Evolutionary conservation across 1,140 invertebrate species (phyloP).

Genomic region (Drosophila suzukii): DNA sequence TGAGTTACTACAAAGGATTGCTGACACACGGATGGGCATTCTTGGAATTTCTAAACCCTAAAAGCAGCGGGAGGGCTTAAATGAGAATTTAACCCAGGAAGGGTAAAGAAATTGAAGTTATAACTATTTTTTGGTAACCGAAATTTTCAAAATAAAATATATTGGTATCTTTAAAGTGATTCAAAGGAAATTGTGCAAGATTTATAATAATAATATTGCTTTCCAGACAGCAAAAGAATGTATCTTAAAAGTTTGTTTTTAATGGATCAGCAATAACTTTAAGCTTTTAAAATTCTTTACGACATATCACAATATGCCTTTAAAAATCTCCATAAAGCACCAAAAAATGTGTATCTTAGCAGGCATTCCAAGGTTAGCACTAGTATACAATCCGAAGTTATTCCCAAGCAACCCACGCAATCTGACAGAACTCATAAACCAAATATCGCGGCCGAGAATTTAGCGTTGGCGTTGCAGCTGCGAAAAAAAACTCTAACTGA

Average conservation of each 20-base stretch:
- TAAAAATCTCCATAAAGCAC: neutral
- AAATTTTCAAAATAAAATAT: too few relatives aligned
- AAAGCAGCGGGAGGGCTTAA: slow-evolving; percentile 6
- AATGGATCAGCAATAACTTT: neutral
- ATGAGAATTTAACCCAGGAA: neutral
- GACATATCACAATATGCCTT: neutral
- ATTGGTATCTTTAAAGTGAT: too few relatives aligned
- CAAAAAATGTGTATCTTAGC: neutral
- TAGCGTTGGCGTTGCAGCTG: slow-evolving; percentile 46
- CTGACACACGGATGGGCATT: slow-evolving; percentile 21
- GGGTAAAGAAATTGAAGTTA: neutral
- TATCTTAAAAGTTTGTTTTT: neutral
- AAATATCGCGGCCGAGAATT: slow-evolving; percentile 48
- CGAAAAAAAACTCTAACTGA: slow-evolving; percentile 34
- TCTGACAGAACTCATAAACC: slow-evolving; percentile 46
- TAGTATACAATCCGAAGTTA: slow-evolving; percentile 8
- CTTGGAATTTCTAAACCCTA: slow-evolving; percentile 25
- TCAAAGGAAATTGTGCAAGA: too few relatives aligned
- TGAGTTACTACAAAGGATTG: slow-evolving; percentile 21
- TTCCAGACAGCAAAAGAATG: too few relatives aligned
- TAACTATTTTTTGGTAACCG: too few relatives aligned
- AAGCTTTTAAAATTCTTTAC: neutral
- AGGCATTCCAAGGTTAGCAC: slow-evolving; percentile 32
- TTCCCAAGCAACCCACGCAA: slow-evolving; percentile 27
- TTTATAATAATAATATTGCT: too few relatives aligned